These are phyloP conservation scores for Acrocera orbiculus DNA, from an alignment of 2,888 invertebrate genomes.

Conservation along the genomic window DNA sequence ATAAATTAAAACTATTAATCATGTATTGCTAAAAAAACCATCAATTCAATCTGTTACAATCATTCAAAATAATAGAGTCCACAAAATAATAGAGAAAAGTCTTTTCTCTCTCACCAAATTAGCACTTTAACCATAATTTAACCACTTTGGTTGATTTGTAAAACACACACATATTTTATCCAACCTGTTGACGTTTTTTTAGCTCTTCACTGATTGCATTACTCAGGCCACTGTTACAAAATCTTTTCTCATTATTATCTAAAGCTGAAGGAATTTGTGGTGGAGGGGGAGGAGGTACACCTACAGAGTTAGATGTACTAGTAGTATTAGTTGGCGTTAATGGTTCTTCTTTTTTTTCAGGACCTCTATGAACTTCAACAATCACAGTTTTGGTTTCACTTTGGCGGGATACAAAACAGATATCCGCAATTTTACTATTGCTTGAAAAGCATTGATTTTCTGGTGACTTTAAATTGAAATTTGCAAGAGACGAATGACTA, in stretches of 20 bases:
- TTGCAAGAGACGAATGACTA: too few relatives aligned
- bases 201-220: conserved; percentile 55
- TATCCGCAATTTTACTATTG: conserved; percentile 26
- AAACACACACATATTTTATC: not conserved
- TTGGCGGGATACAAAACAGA: conserved; percentile 31
- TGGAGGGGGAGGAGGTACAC: conserved; percentile 7
- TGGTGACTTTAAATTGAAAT: too few relatives aligned
- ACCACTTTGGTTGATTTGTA: too few relatives aligned
- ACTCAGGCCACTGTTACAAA: conserved; percentile 35
- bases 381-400: conserved; percentile 47
- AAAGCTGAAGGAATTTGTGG: conserved; percentile 18
- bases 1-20: too few relatives aligned
- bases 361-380: conserved; percentile 54
- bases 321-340: conserved; percentile 11
- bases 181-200: conserved; percentile 47
- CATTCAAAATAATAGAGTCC: too few relatives aligned
- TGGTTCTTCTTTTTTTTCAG: conserved; percentile 12
- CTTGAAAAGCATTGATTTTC: too few relatives aligned
- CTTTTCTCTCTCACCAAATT: too few relatives aligned
- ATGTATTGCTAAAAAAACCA: too few relatives aligned
- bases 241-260: conserved; percentile 1
- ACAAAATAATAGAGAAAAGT: conserved; percentile 6
- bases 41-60: too few relatives aligned
- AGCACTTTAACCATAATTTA: too few relatives aligned
- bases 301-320: not conserved